Base-by-base conservation (phyloP, 2,113 vertebrate species). In the Tetrax tetrax region DNA sequence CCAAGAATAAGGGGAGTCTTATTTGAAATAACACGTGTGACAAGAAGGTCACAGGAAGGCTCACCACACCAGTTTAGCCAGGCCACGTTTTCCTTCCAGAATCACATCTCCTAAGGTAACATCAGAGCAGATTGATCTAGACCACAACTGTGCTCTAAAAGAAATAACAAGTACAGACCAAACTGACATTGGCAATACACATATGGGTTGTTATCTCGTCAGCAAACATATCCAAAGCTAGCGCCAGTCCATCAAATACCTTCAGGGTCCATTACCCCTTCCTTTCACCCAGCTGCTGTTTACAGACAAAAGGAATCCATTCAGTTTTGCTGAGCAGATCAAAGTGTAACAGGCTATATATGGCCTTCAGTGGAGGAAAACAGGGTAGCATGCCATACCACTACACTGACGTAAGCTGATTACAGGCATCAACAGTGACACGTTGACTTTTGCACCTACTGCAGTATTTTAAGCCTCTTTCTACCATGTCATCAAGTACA, bases 391-490 rank as follows among this genome's bases (percentile, higher is more conserved):
- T 61, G 45, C 76, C 79, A 86, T 48, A 35, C 28, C 4, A 6
- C 47, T 31, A 37, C 74, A 28, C n/a, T 88, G 90, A 90, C 10
- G 27, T 90, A 70, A 91, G 68, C 82, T 74, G 68, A 70, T 53
- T 83, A 71, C 50, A 68, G 79, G 43, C 83, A 88, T 37, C 12
- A 38, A 77, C 68, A 75, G 70, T 37, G 72, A 70, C 82, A 90
- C 79, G 48, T 27, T 75, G 94, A 86, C 94, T 96, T 94, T 92
- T 94, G 92, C 71, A 91, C 86, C 80, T 78, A 95, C 31, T 54
- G 74, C 80, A 93, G 14, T 92, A 83, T 95, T 96, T 93, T 85
- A 92, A 95, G 48, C 38, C 41, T 90, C 71, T 80, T 87, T 91
- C 76, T 65, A 82, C 54, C 2, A 1, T 48, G 66, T 79, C 74